These are phyloP conservation scores for Eubasilissa regina DNA, from an alignment of 1,140 invertebrate genomes.

Conservation along the genomic window DNA sequence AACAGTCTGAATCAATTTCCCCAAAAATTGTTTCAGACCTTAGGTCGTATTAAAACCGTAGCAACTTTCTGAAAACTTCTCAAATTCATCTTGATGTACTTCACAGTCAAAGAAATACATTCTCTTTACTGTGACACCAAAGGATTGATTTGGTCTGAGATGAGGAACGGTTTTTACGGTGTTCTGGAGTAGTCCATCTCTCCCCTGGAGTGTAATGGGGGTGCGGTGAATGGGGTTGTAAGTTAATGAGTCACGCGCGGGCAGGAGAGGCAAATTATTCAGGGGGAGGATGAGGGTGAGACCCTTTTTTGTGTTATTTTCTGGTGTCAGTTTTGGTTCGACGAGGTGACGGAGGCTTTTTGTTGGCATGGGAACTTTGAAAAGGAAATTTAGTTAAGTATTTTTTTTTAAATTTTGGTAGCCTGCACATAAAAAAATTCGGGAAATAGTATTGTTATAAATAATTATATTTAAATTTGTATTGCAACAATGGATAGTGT, in stretches of 20 bases:
- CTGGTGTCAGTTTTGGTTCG: slow-evolving; percentile 60
- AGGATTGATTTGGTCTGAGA: slow-evolving; percentile 40
- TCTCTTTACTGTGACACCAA: slow-evolving; percentile 31
- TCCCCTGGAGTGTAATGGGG: slow-evolving; percentile 45
- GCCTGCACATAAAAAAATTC: no score
- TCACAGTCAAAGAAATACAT: slow-evolving; percentile 19
- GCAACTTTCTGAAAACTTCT: background rate
- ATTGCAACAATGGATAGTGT: no score
- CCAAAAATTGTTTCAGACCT: slow-evolving; percentile 7
- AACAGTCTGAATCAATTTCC: slow-evolving; percentile 30
- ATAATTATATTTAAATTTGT: no score
- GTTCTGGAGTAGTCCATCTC: slow-evolving; percentile 36
- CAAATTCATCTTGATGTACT: background rate
- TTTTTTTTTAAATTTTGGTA: background rate
- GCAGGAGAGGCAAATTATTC: slow-evolving; percentile 52
- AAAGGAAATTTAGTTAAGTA: slow-evolving; percentile 21
- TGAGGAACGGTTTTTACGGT: slow-evolving; percentile 35
- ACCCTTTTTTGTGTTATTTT: slow-evolving; percentile 57
- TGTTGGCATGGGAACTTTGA: background rate
- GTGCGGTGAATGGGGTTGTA: slow-evolving; percentile 57
- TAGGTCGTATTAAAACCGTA: slow-evolving; percentile 34
- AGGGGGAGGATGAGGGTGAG: slow-evolving; percentile 41
- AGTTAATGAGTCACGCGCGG: slow-evolving; percentile 60
- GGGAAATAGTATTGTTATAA: no score
- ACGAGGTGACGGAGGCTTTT: slow-evolving; percentile 47